These are phyloP conservation scores for Octopus sinensis DNA, from an alignment of 1,140 invertebrate genomes.

Conservation along the genomic window DNA sequence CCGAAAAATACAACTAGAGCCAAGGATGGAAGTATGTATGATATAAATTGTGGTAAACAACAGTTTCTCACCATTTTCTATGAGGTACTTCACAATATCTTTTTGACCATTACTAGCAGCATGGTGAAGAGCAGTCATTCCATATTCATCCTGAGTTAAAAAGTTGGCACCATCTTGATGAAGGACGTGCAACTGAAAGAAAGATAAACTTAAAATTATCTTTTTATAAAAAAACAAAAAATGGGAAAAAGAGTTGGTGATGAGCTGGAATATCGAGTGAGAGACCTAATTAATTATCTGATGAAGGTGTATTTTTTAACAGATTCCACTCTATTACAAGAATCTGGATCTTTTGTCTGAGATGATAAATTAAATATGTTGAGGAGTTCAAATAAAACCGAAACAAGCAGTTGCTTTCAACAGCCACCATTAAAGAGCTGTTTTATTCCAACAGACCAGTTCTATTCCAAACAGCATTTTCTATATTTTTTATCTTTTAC, in stretches of 20 bases:
- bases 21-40: too few species aligned
- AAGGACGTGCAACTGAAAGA: conserved; percentile 71
- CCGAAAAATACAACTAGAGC: background rate
- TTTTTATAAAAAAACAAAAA: background rate
- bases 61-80: conserved; percentile 65
- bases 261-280: background rate
- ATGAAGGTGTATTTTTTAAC: too few species aligned
- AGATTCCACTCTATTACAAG: too few species aligned
- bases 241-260: too few species aligned
- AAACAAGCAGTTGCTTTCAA: too few species aligned
- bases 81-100: conserved; percentile 84
- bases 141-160: conserved; percentile 77
- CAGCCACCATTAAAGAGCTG: too few species aligned
- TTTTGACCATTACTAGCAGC: conserved; percentile 82
- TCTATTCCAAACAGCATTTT: too few species aligned
- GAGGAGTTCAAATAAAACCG: too few species aligned
- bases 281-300: background rate
- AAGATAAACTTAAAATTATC: background rate
- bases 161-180: conserved; percentile 80
- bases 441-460: too few species aligned
- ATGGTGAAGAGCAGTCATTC: conserved; percentile 86
- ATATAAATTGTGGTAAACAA: background rate
- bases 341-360: too few species aligned
- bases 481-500: too few species aligned
- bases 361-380: too few species aligned